Evolutionary conservation across 2,888 invertebrate genomes (phyloP), one percentile per base, ranked within the genome.

Genomic region (Cataglyphis rosenhaueri): DNA sequence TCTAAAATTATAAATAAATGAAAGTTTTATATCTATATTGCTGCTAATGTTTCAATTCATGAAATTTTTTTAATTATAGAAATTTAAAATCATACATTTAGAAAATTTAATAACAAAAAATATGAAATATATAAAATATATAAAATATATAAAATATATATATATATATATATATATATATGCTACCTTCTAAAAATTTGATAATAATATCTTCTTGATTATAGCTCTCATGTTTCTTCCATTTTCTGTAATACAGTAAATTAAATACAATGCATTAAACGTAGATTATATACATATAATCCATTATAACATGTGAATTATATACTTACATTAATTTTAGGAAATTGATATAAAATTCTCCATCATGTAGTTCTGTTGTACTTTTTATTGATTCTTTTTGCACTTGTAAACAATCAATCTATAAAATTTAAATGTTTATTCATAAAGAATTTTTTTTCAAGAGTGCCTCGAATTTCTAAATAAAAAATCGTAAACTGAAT

Each of bases 321-420:
- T 59, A 73, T 55, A 87, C 91, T 89, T 87, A 92, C 90, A 93
- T 86, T 86, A 90, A 86, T 32, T 87, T 84, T n/a, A 94, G 88
- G n/a, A 94, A 84, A 73, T 90, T 91, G 12, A 84, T 79, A 71
- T 92, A 93, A 79, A 92, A 87, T 48, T 70, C 81, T 52, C 88
- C 90, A 84, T 92, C 89, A 25, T 89, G 81, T 29, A 94, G 70
- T 59, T 93, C 91, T 73, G 88, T 82, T 12, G 91, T 57, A 29
- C 84, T 84, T 55, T 76, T 85, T 44, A 93, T 64, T 38, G 84
- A 75, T 61, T 83, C 59, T 41, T 90, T 87, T n/a, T 84, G 79
- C 35, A 93, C 70, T 21, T 87, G 86, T 73, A 93, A 95, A 90
- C 96, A 96, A 87, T 96, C 95, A 85, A 95, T 94, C 96, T 96